Conservation (phyloP, 1,140 invertebrate genomes). For the Diploscapter pachys region DNA sequence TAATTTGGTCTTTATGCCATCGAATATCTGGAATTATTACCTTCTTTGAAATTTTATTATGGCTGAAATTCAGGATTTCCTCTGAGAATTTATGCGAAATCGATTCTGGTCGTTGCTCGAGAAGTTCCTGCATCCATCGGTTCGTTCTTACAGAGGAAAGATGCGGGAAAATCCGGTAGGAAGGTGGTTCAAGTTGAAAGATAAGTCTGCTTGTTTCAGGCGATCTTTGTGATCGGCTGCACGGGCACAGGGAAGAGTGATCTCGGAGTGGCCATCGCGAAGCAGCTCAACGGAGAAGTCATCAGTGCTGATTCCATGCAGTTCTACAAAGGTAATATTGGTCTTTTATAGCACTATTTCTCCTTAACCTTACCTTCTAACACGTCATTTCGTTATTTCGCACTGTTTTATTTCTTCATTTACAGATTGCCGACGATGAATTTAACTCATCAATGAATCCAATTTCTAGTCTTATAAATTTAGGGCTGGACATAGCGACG, state of each 20-base stretch:
- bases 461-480: conserved; percentile 28
- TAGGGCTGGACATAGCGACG: conserved; percentile 80
- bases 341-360: not conserved
- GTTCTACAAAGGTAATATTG: conserved; percentile 65
- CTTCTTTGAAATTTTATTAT: not conserved
- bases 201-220: not conserved
- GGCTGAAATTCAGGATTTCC: not conserved
- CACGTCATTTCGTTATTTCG: not conserved
- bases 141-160: too few relatives aligned
- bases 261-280: conserved; percentile 82
- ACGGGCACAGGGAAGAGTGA: conserved; percentile 97
- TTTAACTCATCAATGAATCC: too few relatives aligned
- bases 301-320: conserved; percentile 99
- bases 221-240: conserved; percentile 73
- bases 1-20: not conserved
- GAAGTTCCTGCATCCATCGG: too few relatives aligned
- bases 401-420: conserved; percentile 14
- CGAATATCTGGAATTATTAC: not conserved
- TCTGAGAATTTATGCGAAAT: too few relatives aligned
- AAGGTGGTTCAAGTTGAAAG: too few relatives aligned
- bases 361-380: not conserved
- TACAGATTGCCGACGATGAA: too few relatives aligned
- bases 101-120: too few relatives aligned
- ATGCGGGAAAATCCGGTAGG: too few relatives aligned
- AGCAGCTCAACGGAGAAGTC: conserved; percentile 84